Conservation (phyloP, 2,888 invertebrate species). For the Sinotaia quadrata region DNA sequence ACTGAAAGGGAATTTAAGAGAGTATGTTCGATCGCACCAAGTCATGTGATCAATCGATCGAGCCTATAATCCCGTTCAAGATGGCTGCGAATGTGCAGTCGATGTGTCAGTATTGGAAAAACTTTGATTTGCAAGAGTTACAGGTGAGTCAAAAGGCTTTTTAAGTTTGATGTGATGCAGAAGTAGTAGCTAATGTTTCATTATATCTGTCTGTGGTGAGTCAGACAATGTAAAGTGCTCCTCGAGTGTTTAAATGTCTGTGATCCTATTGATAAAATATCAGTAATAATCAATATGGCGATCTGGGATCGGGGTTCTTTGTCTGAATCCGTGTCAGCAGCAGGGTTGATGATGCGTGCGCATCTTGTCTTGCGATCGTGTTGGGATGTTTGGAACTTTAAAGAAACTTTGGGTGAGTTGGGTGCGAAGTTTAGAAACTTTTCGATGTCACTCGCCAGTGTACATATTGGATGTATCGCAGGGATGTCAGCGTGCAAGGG, state of each 20-base stretch:
- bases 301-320: conserved; percentile 42
- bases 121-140: conserved; percentile 72
- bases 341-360: conserved; percentile 16
- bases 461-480: conserved; percentile 18
- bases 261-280: conserved; percentile 55
- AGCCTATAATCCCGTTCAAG: conserved; percentile 69
- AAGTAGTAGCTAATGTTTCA: neutral
- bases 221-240: conserved; percentile 1
- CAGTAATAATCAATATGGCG: conserved; percentile 61
- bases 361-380: neutral
- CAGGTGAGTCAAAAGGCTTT: conserved; percentile 64
- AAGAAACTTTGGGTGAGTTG: conserved; percentile 4
- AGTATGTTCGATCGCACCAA: conserved; percentile 57
- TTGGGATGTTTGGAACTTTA: neutral
- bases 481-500: conserved; percentile 13
- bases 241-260: conserved; percentile 31
- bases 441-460: conserved; percentile 27
- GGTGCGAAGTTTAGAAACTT: conserved; percentile 35
- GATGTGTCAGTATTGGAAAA: conserved; percentile 74
- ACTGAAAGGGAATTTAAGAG: conserved; percentile 34
- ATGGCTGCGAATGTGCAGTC: conserved; percentile 74
- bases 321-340: conserved; percentile 34
- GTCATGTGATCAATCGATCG: conserved; percentile 71
- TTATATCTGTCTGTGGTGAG: conserved; percentile 2
- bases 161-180: neutral